phyloP scores from a whole-genome alignment of 1,140 invertebrate genomes.

The Leptestheria dahalacensis region DNA sequence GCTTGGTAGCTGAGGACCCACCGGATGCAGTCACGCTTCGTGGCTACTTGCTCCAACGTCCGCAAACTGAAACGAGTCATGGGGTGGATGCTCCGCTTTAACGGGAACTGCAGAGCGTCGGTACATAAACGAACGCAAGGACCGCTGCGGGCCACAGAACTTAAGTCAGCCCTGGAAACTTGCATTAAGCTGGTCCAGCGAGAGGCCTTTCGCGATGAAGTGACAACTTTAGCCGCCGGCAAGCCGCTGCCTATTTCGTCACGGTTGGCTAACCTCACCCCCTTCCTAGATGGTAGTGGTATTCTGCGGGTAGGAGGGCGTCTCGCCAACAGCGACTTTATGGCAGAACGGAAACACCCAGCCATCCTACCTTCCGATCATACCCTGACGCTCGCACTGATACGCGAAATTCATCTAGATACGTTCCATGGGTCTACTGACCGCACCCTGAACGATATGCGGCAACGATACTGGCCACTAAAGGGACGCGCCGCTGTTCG shows the following conservation, averaged over 20 bases:
- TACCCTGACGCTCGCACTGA: background rate
- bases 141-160: background rate
- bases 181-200: background rate
- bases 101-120: background rate
- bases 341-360: background rate
- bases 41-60: background rate
- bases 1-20: background rate
- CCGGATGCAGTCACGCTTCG: background rate
- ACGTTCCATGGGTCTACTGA: background rate
- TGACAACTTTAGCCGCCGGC: background rate
- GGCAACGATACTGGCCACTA: conserved; percentile 14
- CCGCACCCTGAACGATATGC: background rate
- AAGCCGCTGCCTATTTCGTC: background rate
- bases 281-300: background rate
- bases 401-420: background rate
- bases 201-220: background rate
- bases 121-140: background rate
- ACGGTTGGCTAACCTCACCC: background rate
- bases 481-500: background rate
- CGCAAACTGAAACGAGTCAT: background rate
- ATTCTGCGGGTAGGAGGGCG: background rate
- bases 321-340: background rate
- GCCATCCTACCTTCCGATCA: background rate
- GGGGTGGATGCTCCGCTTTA: background rate
- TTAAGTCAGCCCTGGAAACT: too few relatives aligned